Conservation (phyloP, 2,113 vertebrate genomes). For the Chitala chitala region DNA sequence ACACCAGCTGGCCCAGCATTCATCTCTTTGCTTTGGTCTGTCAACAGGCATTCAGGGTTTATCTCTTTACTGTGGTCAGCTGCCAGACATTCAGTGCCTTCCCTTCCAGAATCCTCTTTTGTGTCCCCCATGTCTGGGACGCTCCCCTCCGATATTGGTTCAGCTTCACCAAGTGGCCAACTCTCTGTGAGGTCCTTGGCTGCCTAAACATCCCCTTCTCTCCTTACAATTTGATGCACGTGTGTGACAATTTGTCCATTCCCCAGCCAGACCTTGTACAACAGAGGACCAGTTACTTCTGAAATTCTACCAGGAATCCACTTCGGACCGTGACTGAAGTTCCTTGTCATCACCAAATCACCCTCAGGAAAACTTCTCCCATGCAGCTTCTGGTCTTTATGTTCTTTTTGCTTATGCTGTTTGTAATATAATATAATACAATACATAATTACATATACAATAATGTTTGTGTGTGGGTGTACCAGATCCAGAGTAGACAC, state of each 20-base stretch:
- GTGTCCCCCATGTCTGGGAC: not conserved
- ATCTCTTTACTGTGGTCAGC: too few species aligned
- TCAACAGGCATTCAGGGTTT: not conserved
- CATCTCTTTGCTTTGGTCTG: not conserved
- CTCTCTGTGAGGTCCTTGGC: not conserved
- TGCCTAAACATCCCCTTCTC: not conserved
- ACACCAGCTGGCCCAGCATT: not conserved
- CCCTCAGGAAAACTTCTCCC: not conserved
- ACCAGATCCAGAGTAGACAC: too few species aligned
- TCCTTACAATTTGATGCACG: not conserved
- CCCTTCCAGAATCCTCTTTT: too few species aligned
- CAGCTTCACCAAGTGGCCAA: not conserved
- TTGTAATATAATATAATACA: too few species aligned
- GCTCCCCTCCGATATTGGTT: not conserved
- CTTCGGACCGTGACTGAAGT: not conserved
- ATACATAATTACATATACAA: too few species aligned
- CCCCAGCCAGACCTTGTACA: not conserved
- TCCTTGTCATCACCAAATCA: not conserved
- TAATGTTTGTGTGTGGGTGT: too few species aligned
- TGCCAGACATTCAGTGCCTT: too few species aligned
- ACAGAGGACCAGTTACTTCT: not conserved
- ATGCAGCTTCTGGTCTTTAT: not conserved
- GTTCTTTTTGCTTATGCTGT: not conserved
- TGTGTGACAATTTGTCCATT: not conserved
- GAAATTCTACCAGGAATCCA: not conserved